Base-by-base conservation (phyloP, 2,797 vertebrate species). In the Sphenodon punctatus region DNA sequence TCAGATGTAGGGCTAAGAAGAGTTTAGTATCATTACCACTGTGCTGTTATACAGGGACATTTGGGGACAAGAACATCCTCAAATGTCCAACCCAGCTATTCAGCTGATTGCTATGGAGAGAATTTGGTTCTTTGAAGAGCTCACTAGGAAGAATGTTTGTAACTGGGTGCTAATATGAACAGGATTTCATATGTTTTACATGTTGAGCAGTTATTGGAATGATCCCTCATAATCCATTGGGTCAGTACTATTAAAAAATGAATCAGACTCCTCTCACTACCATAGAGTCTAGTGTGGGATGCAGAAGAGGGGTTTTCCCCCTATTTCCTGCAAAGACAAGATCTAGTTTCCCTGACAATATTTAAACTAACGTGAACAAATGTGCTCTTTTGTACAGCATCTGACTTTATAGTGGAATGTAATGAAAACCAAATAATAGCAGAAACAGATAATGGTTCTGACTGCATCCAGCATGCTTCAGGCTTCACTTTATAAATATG, bases 391-490 rank as follows among this genome's bases (percentile, higher is more conserved):
- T 56, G 6, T 61, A 61, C 17, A 74, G 36, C 67, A 74, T 78
- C 60, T 84, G 75, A n/a, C 17, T 76, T 58, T 32, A 23, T 80
- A 87, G 22, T 77, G 70, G 61, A 25, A 10, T 77, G 67, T 67
- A 79, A 83, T 63, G 49, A 82, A 82, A 46, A 76, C 61, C 36
- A 66, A 85, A 55, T 34, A 80, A 65, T 84, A 45, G 48, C 72
- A 63, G 69, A 85, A 88, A 76, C 67, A 72, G 10, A 43, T 55
- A 49, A 75, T 32, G 88, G 78, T 53, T 75, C 30, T 0, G 0
- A 23, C 42, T 73, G n/a, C 34, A 30, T 42, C 27, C 5, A 22
- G 22, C 23, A 73, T 45, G 60, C 14, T 77, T 79, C 41, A 75
- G 42, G 42, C 63, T 78, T 70, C 79, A 30, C 58, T 85, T 87